These are phyloP conservation scores for Psophia crepitans DNA, from an alignment of 2,113 vertebrate genomes.

Conservation along the genomic window DNA sequence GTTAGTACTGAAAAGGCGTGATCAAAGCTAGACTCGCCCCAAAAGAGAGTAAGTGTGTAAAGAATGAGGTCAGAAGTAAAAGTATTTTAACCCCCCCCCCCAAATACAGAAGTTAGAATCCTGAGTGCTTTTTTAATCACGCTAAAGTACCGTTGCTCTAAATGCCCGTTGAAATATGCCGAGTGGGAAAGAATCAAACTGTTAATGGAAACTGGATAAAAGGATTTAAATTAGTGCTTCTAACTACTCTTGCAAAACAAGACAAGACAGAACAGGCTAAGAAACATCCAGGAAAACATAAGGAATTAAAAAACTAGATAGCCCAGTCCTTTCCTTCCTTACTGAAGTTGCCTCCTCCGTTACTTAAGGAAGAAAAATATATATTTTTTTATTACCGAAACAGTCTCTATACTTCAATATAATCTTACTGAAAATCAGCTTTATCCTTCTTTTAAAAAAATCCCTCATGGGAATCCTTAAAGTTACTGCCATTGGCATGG, in stretches of 20 bases:
- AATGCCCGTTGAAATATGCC: background rate
- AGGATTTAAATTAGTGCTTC: background rate
- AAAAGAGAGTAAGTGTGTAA: background rate
- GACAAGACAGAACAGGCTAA: background rate
- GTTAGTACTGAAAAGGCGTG: background rate
- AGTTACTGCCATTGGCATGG: background rate
- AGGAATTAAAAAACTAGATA: background rate
- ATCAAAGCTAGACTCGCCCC: background rate
- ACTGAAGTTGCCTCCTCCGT: background rate
- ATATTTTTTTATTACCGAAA: background rate
- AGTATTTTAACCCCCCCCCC: background rate
- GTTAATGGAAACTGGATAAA: background rate
- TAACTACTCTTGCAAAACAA: background rate
- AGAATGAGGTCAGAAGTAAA: background rate
- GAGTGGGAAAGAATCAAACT: background rate
- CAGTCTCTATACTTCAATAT: background rate
- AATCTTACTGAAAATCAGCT: background rate
- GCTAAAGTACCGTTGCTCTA: background rate
- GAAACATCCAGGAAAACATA: background rate
- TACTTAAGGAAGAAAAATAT: background rate
- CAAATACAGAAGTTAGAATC: background rate
- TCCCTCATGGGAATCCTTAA: background rate
- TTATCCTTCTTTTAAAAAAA: background rate
- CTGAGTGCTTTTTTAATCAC: background rate
- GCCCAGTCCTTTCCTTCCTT: background rate